Evolutionary conservation across 2,797 vertebrate species (phyloP).

Genomic region (Labeo calbasu): DNA sequence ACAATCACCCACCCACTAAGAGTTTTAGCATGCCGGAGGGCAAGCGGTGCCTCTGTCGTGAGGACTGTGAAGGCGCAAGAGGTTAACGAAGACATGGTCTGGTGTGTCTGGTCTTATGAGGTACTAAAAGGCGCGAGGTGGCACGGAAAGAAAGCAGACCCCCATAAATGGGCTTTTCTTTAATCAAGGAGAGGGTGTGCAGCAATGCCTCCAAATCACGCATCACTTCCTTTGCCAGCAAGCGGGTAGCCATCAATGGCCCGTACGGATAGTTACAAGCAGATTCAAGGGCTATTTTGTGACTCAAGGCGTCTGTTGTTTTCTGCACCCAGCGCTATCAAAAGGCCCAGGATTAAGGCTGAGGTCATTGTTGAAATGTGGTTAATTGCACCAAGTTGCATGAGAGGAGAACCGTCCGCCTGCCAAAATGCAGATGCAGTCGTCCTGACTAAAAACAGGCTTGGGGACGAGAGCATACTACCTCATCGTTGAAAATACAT

Average conservation of each 20-base stretch:
- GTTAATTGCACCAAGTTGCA: slow-evolving; percentile 72
- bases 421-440: slow-evolving; percentile 65
- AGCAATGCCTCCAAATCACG: slow-evolving; percentile 74
- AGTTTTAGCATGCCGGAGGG: slow-evolving; percentile 44
- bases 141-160: slow-evolving; percentile 59
- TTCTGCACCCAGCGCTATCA: slow-evolving; percentile 67
- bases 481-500: slow-evolving; percentile 54
- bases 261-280: slow-evolving; percentile 74
- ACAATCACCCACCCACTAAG: slow-evolving; percentile 28
- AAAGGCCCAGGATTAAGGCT: slow-evolving; percentile 51
- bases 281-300: slow-evolving; percentile 71
- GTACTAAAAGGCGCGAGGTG: slow-evolving; percentile 56
- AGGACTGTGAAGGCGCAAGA: slow-evolving; percentile 70
- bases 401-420: slow-evolving; percentile 67
- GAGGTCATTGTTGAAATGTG: slow-evolving; percentile 69
- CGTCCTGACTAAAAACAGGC: slow-evolving; percentile 61
- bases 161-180: slow-evolving; percentile 70
- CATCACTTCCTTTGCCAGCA: slow-evolving; percentile 77
- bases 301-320: slow-evolving; percentile 76
- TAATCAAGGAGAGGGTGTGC: slow-evolving; percentile 74
- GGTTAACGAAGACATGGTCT: slow-evolving; percentile 74
- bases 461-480: slow-evolving; percentile 57
- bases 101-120: slow-evolving; percentile 68
- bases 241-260: slow-evolving; percentile 70
- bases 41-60: slow-evolving; percentile 58